Evolutionary conservation across 2,113 vertebrate genomes (phyloP), one percentile per base, ranked within the genome.

Genomic region (Dromaius novaehollandiae): DNA sequence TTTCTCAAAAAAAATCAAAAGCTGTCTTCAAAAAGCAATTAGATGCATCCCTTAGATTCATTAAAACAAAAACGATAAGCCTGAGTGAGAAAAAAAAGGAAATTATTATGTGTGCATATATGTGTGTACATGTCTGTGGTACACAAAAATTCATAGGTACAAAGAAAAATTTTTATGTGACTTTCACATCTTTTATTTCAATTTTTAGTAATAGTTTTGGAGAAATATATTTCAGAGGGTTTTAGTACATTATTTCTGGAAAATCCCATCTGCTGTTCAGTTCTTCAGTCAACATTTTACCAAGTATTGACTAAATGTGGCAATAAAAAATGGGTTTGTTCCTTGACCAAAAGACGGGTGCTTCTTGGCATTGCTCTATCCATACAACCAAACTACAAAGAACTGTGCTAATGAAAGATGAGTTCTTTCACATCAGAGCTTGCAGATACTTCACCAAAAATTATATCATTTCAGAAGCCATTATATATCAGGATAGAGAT

Each of bases 1-100:
- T 73, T 89, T 80, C 34, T 85, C 2, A 25, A 64, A 68, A 90
- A 83, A 89, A 75, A 82, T 74, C 19, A 70, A 93, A 95, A 69
- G 5, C 9, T 61, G 3, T 56, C 38, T 80, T 73, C 38, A 88
- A 9, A 26, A 90, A 82, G 28, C 46, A 69, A 25, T 76, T 48
- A 51, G 13, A 2, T 69, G 7, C 60, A 17, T 58, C 26, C 11
- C 20, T 83, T 61, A 58, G 11, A 36, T 64, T 55, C 14, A 71
- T 82, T 88, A 8, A 53, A 40, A 26, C 36, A 16, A 65, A 73
- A 93, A 30, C 36, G n/a, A 25, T 46, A 74, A 58, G 7, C 7
- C 15, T 50, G 38, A 66, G 16, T 63, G 51, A 85, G 42, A 85
- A 90, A 95, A 75, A 12, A 81, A 78, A 63, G 46, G 40, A 79